Percentiles rank a stretch among this genome's conserved stretches.
phyloP scores from a whole-genome alignment of 2,888 invertebrate species.

The Calameuta filiformis region DNA sequence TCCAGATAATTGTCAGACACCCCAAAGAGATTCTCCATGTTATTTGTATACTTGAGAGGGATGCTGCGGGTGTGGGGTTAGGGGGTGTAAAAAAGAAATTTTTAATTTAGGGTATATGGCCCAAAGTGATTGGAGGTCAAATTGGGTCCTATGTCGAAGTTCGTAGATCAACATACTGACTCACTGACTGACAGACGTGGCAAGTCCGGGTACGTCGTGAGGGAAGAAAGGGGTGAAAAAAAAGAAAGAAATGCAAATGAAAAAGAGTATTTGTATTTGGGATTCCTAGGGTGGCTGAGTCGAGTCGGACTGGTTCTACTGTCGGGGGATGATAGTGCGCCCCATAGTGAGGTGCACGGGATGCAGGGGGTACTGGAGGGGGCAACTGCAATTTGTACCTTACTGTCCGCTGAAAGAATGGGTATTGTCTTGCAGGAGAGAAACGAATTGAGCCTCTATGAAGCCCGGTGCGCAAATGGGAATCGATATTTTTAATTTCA shows the following conservation, averaged over 20 bases:
- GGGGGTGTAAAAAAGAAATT: too few relatives aligned
- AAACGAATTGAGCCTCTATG: conserved; percentile 64
- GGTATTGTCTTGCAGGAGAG: conserved; percentile 65
- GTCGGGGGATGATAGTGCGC: background rate
- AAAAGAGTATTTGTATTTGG: conserved; percentile 64
- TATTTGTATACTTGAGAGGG: background rate
- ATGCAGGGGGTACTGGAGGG: conserved; percentile 31
- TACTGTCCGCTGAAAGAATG: conserved; percentile 64
- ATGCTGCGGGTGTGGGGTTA: background rate
- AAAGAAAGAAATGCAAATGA: conserved; percentile 61
- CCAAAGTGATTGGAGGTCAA: background rate
- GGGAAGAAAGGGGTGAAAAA: conserved; percentile 27
- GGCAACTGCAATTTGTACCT: conserved; percentile 66
- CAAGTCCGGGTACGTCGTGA: background rate
- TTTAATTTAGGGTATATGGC: background rate
- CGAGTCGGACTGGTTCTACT: background rate
- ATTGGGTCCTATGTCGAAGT: background rate
- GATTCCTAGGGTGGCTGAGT: conserved; percentile 47
- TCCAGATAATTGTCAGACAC: background rate
- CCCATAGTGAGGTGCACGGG: background rate
- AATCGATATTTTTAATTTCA: conserved; percentile 67
- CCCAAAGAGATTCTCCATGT: background rate
- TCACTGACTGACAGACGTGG: background rate
- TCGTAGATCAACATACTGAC: background rate
- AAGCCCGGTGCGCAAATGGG: conserved; percentile 61